These are phyloP conservation scores for Uropsilus gracilis DNA, from an alignment of 2,113 vertebrate genomes.

Conservation along the genomic window DNA sequence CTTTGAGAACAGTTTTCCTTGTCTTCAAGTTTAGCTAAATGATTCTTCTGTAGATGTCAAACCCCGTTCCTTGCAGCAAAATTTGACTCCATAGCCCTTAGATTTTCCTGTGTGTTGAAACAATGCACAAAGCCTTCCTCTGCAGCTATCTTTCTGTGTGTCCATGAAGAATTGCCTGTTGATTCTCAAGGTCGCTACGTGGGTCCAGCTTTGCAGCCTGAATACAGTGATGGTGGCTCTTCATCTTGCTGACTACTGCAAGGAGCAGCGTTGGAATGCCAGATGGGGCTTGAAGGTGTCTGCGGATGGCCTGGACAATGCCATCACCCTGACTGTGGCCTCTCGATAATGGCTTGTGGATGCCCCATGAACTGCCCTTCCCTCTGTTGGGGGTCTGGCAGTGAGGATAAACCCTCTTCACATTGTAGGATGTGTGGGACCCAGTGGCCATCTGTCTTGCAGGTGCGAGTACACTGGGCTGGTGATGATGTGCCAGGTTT, in stretches of 20 bases:
- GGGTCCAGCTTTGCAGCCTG: neutral
- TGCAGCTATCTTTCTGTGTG: neutral
- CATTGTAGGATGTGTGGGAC: too few relatives aligned
- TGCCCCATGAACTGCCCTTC: neutral
- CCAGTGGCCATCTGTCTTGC: too few relatives aligned
- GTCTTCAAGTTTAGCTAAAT: neutral
- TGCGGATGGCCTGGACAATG: neutral
- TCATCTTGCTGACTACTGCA: neutral
- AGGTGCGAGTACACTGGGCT: too few relatives aligned
- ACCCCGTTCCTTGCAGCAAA: neutral
- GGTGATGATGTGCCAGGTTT: neutral
- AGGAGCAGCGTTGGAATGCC: neutral
- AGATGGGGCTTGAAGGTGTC: neutral
- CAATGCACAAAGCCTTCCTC: neutral
- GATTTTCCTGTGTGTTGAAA: neutral
- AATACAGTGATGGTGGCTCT: neutral
- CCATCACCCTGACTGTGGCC: neutral
- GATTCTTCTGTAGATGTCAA: conserved; percentile 15
- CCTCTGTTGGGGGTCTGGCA: neutral
- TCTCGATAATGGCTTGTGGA: neutral
- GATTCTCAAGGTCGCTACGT: neutral
- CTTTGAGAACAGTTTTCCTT: conserved; percentile 9
- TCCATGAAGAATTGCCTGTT: neutral
- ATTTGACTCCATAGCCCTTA: neutral
- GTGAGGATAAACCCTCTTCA: too few relatives aligned